These are phyloP conservation scores for Eugnorisma glareosa DNA, from an alignment of 2,888 invertebrate species.

Conservation along the genomic window DNA sequence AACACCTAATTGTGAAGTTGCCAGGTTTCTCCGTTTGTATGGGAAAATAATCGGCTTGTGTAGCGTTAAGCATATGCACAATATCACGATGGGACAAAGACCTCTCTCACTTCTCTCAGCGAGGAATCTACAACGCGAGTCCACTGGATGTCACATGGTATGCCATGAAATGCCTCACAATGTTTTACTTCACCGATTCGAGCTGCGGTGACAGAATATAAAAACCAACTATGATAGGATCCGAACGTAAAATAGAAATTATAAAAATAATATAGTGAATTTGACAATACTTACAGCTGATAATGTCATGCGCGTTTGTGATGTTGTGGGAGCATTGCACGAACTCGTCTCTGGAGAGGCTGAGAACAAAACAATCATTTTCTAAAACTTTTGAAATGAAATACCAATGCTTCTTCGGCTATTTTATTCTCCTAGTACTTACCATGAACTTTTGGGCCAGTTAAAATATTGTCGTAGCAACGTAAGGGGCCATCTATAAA, in stretches of 20 bases:
- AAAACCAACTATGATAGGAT: not conserved
- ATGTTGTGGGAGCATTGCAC: slow-evolving; percentile 82
- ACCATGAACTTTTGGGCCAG: not conserved
- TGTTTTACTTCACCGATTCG: too few species aligned
- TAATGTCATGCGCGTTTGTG: slow-evolving; percentile 84
- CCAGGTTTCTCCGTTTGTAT: too few species aligned
- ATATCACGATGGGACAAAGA: too few species aligned
- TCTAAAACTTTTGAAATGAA: not conserved
- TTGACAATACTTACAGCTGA: slow-evolving; percentile 82
- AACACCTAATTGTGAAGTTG: too few species aligned
- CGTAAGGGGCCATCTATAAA: too few species aligned
- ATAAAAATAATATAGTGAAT: not conserved
- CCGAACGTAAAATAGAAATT: not conserved
- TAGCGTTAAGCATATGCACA: too few species aligned
- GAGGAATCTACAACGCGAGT: too few species aligned
- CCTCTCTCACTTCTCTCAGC: too few species aligned
- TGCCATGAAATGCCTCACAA: too few species aligned
- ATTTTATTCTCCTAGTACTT: not conserved
- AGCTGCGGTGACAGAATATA: not conserved
- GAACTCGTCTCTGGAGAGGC: slow-evolving; percentile 88
- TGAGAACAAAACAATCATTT: slow-evolving; percentile 63
- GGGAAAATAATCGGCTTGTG: too few species aligned
- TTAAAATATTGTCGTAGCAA: too few species aligned
- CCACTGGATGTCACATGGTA: too few species aligned
- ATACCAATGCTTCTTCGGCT: not conserved